Percentiles rank a stretch among this genome's conserved stretches.
Evolutionary conservation across 1,140 invertebrate species (phyloP).

Genomic region (Aplysia californica): DNA sequence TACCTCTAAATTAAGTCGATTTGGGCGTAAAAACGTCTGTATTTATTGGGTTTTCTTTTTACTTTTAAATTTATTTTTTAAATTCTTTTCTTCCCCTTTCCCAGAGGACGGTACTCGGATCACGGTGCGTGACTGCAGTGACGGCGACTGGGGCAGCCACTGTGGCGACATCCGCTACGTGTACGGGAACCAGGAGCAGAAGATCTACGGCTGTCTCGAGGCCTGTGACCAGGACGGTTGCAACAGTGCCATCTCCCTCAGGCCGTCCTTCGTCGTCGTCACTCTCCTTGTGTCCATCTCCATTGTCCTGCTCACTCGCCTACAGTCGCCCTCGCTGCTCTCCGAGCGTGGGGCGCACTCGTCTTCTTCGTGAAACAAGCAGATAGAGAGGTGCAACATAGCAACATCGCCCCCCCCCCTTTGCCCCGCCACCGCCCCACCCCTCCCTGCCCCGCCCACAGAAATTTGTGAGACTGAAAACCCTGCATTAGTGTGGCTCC

Average conservation of each 20-base stretch:
- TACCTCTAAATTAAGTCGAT: no score
- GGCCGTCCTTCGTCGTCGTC: neutral
- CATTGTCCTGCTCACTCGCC: neutral
- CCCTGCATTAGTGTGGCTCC: no score
- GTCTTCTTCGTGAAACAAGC: neutral
- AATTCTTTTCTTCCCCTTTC: neutral
- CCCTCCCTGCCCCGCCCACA: neutral
- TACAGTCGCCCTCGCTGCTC: neutral
- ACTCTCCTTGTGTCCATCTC: neutral
- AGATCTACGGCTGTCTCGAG: conserved; percentile 46
- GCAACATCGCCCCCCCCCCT: neutral
- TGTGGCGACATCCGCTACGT: conserved; percentile 53
- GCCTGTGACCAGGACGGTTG: conserved; percentile 50
- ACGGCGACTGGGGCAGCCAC: conserved; percentile 54
- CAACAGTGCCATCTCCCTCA: conserved; percentile 30
- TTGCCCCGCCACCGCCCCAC: neutral
- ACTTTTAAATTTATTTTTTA: no score
- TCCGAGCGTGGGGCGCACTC: neutral
- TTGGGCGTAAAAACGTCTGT: no score
- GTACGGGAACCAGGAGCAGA: conserved; percentile 28
- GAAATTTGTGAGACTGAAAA: no score
- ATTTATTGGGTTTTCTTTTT: no score
- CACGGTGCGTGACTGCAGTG: conserved; percentile 48
- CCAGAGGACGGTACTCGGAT: conserved; percentile 49
- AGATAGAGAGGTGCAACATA: neutral